These are phyloP conservation scores for Ispidina picta DNA, from an alignment of 2,797 vertebrate species.

Conservation along the genomic window DNA sequence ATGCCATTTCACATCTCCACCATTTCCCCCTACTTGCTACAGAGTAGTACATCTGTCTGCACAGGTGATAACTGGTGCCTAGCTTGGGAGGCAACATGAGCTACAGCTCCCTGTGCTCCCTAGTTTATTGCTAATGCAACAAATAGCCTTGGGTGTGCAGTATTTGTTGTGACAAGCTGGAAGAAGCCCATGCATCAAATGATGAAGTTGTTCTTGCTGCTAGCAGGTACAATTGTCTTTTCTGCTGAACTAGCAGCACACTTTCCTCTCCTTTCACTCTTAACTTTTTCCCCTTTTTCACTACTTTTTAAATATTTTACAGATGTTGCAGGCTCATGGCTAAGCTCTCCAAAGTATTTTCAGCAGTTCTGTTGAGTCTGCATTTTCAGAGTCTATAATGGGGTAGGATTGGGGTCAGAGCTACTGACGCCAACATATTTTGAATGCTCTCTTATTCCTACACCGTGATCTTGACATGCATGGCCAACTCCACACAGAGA, in stretches of 20 bases:
- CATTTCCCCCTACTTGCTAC: neutral
- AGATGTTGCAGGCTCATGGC: neutral
- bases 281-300: neutral
- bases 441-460: neutral
- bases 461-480: neutral
- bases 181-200: neutral
- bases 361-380: neutral
- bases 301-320: constrained; percentile 31
- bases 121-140: constrained; percentile 18
- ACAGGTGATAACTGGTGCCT: neutral
- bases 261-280: neutral
- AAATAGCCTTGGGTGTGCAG: constrained; percentile 33
- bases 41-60: neutral
- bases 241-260: constrained; percentile 7
- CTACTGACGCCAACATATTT: neutral
- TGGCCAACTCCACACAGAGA: neutral
- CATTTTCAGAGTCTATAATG: neutral
- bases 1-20: neutral
- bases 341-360: neutral
- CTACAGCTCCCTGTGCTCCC: neutral
- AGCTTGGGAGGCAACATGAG: neutral
- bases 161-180: constrained; percentile 43
- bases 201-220: constrained; percentile 1
- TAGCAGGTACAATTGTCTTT: constrained; percentile 25
- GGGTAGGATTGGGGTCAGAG: neutral